A percentile compares a stretch with the other conserved stretches of the same genome.
Evolutionary conservation across 2,888 invertebrate genomes (phyloP).

Genomic region (Acrobasis repandana): DNA sequence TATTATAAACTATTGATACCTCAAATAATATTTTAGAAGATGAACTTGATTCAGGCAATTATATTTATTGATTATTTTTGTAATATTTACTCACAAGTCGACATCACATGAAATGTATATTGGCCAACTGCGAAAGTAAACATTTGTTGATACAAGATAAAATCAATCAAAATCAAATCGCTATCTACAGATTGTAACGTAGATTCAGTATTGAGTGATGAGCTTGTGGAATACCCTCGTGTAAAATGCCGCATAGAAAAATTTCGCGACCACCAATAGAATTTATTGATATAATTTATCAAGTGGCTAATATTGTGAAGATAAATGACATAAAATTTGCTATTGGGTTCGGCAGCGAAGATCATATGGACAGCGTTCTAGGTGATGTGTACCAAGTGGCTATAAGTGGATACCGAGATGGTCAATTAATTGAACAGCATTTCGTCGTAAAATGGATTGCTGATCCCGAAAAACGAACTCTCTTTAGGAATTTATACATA

Average conservation of each 20-base stretch:
- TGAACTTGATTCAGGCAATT: not conserved
- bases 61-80: no score
- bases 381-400: slow-evolving; percentile 51
- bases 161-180: slow-evolving; percentile 20
- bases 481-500: slow-evolving; percentile 53
- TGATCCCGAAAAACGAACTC: slow-evolving; percentile 44
- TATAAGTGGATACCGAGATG: slow-evolving; percentile 50
- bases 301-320: slow-evolving; percentile 48
- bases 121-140: not conserved
- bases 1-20: no score
- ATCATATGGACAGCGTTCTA: slow-evolving; percentile 51
- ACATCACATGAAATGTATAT: not conserved
- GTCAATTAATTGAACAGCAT: slow-evolving; percentile 48
- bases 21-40: not conserved
- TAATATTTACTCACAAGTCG: no score
- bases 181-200: slow-evolving; percentile 13
- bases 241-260: slow-evolving; percentile 58
- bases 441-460: slow-evolving; percentile 60
- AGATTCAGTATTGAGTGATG: slow-evolving; percentile 8
- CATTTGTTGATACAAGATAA: slow-evolving; percentile 20
- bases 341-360: slow-evolving; percentile 50
- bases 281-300: slow-evolving; percentile 52
- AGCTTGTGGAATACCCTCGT: slow-evolving; percentile 29
- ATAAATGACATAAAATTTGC: slow-evolving; percentile 46
- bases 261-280: slow-evolving; percentile 55